phyloP scores from a whole-genome alignment of 1,140 invertebrate genomes.

The Augochlora pura region DNA sequence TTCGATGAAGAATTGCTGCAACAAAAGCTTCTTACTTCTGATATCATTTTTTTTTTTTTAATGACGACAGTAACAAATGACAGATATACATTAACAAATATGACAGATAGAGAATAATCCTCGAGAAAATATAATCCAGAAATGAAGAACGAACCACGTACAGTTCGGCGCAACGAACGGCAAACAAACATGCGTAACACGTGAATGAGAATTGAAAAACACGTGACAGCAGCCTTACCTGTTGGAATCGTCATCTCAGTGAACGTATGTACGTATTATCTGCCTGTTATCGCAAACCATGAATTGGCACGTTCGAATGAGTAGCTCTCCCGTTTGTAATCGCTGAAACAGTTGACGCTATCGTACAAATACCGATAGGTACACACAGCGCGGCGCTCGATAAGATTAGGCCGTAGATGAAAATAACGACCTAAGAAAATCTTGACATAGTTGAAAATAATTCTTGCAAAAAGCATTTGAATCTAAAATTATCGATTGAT shows the following conservation, averaged over 20 bases:
- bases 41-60: no score
- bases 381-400: not conserved
- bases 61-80: no score
- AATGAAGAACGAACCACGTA: not conserved
- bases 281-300: not conserved
- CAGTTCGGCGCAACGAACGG: not conserved
- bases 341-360: constrained; percentile 17
- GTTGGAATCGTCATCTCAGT: not conserved
- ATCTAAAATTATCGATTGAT: not conserved
- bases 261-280: not conserved
- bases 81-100: no score
- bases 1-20: no score
- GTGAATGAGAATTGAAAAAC: not conserved
- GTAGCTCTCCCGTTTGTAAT: constrained; percentile 9
- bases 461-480: not conserved
- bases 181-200: not conserved
- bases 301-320: not conserved
- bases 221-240: not conserved
- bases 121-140: not conserved
- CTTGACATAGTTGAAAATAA: constrained; percentile 10
- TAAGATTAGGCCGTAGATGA: constrained; percentile 31
- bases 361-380: constrained; percentile 23
- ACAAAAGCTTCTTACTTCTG: no score
- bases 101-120: no score
- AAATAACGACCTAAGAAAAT: not conserved